phyloP scores from a whole-genome alignment of 2,888 invertebrate genomes.

The Dicyrtomina minuta region DNA sequence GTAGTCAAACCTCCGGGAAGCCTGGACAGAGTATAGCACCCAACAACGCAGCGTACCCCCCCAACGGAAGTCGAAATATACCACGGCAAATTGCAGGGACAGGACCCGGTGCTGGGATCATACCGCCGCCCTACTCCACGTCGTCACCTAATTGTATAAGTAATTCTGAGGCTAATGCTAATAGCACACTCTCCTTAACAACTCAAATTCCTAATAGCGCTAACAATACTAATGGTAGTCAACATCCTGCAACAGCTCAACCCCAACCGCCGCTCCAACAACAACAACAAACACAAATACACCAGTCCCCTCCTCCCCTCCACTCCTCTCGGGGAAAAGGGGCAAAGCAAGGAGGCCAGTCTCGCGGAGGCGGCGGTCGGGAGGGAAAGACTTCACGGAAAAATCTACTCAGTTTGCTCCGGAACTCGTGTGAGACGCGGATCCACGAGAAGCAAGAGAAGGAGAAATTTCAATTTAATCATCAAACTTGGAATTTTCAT shows the following conservation, averaged over 20 bases:
- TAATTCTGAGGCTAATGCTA: constrained; percentile 12
- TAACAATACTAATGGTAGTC: background rate
- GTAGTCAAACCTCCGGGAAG: constrained; percentile 6
- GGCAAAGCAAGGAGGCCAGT: constrained; percentile 20
- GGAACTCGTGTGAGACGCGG: constrained; percentile 48
- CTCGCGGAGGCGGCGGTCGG: constrained; percentile 7
- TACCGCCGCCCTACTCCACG: background rate
- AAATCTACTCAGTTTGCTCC: constrained; percentile 46
- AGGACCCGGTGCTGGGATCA: constrained; percentile 8
- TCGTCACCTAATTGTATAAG: background rate
- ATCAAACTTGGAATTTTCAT: constrained; percentile 54
- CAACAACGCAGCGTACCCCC: background rate
- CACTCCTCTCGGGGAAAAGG: background rate
- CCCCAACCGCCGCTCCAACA: background rate
- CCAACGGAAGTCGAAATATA: constrained; percentile 4
- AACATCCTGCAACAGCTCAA: background rate
- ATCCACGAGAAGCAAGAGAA: constrained; percentile 51
- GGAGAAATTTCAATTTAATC: constrained; percentile 53
- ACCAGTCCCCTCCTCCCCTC: background rate
- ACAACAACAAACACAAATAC: constrained; percentile 12
- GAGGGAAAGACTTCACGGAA: constrained; percentile 42
- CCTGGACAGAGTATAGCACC: background rate
- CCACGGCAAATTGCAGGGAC: background rate
- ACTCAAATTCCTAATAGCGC: constrained; percentile 8
- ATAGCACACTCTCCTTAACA: constrained; percentile 13